Evolutionary conservation across 2,113 vertebrate genomes (phyloP).

Genomic region (Corynorhinus townsendii): DNA sequence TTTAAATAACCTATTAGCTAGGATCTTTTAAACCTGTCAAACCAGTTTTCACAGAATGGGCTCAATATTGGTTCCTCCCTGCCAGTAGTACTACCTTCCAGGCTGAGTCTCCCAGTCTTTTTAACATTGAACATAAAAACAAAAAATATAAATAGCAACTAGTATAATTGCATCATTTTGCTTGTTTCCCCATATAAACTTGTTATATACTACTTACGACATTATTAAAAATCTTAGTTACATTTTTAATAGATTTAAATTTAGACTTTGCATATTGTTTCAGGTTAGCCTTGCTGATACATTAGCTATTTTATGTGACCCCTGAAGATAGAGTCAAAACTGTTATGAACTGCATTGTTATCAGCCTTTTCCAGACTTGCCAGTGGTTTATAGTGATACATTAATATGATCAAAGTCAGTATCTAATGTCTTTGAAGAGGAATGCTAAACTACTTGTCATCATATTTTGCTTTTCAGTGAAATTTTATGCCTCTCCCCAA

Average conservation of each 20-base stretch:
- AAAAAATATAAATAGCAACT: not conserved
- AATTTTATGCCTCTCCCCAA: not conserved
- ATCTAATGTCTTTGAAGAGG: not conserved
- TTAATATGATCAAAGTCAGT: not conserved
- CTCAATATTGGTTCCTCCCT: not conserved
- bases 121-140: not conserved
- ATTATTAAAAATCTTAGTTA: constrained; percentile 3
- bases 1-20: constrained; percentile 17
- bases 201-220: not conserved
- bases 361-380: not conserved
- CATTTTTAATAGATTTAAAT: not conserved
- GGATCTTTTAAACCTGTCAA: constrained; percentile 25
- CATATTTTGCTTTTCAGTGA: not conserved
- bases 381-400: not conserved
- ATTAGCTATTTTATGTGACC: not conserved
- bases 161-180: not conserved
- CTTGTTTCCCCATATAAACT: not conserved
- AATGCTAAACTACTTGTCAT: not conserved
- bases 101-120: not conserved
- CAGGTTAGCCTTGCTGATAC: not conserved
- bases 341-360: not conserved
- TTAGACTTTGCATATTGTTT: constrained; percentile 28
- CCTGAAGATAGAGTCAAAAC: not conserved
- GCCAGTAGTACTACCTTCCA: not conserved
- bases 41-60: constrained; percentile 3